These are phyloP conservation scores for Neosalanx taihuensis DNA, from an alignment of 2,797 vertebrate genomes.

Conservation along the genomic window DNA sequence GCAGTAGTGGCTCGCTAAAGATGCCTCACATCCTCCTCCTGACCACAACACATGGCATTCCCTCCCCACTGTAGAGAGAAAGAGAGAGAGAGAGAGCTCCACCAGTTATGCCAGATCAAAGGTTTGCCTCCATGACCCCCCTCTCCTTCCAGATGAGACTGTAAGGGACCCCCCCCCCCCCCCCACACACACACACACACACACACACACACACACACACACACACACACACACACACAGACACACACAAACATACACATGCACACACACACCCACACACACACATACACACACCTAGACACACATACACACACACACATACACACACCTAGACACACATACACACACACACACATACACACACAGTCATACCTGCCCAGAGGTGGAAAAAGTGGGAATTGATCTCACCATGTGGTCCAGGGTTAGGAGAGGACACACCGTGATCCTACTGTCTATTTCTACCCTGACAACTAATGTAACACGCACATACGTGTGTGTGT, in stretches of 20 bases:
- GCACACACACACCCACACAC: not conserved
- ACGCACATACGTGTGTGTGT: not conserved
- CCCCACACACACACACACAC: not conserved
- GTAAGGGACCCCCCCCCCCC: not conserved
- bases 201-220: not conserved
- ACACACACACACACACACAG: constrained; percentile 17
- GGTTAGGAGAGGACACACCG: constrained; percentile 23
- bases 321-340: too few relatives aligned
- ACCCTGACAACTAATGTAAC: not conserved
- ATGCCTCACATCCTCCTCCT: too few relatives aligned
- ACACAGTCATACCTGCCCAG: not conserved
- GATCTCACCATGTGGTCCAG: not conserved
- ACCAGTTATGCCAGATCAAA: constrained; percentile 60
- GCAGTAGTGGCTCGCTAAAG: too few relatives aligned
- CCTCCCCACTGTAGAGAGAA: too few relatives aligned
- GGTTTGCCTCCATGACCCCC: constrained; percentile 27
- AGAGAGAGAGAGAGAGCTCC: constrained; percentile 22
- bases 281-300: not conserved
- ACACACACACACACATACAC: too few relatives aligned
- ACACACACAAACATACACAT: not conserved
- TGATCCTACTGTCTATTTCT: not conserved
- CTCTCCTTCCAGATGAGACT: constrained; percentile 5
- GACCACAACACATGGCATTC: too few relatives aligned
- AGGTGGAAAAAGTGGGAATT: not conserved
- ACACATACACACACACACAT: not conserved